Percentiles rank a stretch among this genome's conserved stretches.
Evolutionary conservation across 92 coral and sea anemone genomes (phyloP).

Genomic region (Porites rus): DNA sequence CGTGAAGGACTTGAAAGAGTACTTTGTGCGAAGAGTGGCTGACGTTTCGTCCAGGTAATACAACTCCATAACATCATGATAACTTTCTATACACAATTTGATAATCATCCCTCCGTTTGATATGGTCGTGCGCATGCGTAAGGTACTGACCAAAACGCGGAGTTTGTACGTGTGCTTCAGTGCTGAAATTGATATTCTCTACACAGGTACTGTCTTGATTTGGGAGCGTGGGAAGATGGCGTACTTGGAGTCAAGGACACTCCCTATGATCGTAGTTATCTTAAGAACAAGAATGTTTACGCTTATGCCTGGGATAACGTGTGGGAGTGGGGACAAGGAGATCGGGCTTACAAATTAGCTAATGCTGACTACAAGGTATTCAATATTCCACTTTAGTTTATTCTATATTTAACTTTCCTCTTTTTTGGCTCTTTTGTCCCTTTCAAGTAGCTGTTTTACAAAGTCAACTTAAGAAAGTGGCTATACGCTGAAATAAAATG

Average conservation of each 20-base stretch:
- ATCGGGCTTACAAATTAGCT: constrained; percentile 91
- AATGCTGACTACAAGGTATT: constrained; percentile 86
- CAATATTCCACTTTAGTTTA: too few relatives aligned
- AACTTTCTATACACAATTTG: neutral
- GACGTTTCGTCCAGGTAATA: constrained; percentile 78
- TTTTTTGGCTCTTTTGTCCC: neutral
- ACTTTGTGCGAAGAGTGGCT: constrained; percentile 90
- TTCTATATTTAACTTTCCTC: neutral
- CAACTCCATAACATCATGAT: neutral
- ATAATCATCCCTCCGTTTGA: too few relatives aligned
- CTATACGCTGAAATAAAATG: too few relatives aligned
- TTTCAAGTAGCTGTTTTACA: too few relatives aligned
- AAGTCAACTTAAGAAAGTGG: too few relatives aligned
- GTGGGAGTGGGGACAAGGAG: constrained; percentile 96
- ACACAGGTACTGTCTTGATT: constrained; percentile 75
- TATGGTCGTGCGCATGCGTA: too few relatives aligned
- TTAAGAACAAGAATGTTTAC: constrained; percentile 81
- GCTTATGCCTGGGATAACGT: constrained; percentile 99
- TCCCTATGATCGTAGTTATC: constrained; percentile 78
- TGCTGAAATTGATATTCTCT: too few relatives aligned
- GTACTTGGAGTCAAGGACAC: constrained; percentile 86
- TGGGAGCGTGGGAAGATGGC: constrained; percentile 99
- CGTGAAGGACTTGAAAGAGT: constrained; percentile 90
- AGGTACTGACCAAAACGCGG: too few relatives aligned
- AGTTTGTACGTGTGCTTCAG: too few relatives aligned